A percentile compares a stretch with the other conserved stretches of the same genome.
Conservation (phyloP, 2,113 vertebrate genomes). For the Nothoprocta perdicaria region DNA sequence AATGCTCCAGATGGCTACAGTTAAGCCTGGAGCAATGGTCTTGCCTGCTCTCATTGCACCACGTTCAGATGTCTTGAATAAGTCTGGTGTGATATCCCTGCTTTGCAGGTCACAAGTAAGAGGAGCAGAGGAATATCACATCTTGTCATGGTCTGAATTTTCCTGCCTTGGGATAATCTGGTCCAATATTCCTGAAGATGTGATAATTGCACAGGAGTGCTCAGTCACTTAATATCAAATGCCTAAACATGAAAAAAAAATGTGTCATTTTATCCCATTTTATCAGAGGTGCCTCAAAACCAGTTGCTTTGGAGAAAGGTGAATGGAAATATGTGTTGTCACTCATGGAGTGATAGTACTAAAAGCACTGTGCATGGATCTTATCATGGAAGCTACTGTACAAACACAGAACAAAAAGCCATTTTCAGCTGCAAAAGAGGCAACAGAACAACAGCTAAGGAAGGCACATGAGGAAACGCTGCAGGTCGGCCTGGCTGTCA, state of each 20-base stretch:
- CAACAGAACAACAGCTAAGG: neutral
- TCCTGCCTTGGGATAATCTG: neutral
- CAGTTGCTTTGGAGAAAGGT: neutral
- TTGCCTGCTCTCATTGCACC: neutral
- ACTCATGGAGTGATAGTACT: neutral
- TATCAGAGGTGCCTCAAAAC: neutral
- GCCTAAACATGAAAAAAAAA: neutral
- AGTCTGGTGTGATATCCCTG: neutral
- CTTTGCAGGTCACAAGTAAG: neutral
- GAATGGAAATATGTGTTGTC: neutral
- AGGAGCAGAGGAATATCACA: neutral
- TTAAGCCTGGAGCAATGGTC: neutral
- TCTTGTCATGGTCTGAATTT: accelerated
- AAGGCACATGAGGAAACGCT: accelerated
- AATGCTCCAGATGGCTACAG: neutral
- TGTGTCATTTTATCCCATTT: neutral
- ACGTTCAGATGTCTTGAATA: neutral
- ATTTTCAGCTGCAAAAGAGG: neutral
- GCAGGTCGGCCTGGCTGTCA: neutral
- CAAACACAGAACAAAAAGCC: neutral
- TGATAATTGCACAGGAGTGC: neutral
- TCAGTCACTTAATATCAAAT: neutral
- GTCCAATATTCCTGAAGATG: neutral
- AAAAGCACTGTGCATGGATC: neutral
- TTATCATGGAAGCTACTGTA: neutral